phyloP scores from a whole-genome alignment of 2,888 invertebrate genomes.

The Diplolepis rosae region DNA sequence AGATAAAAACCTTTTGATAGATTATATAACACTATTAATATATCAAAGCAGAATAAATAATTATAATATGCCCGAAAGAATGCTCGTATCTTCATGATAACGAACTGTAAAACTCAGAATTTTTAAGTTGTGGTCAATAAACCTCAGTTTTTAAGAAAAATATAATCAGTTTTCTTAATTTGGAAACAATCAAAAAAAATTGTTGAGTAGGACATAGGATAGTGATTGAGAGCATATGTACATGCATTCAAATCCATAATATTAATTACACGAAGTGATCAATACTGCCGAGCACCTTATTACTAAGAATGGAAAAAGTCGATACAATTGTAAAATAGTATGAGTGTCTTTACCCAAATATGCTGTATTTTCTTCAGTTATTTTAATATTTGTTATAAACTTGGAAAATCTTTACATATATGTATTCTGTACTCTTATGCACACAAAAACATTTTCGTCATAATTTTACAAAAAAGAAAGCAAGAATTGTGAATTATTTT shows the following conservation, averaged over 20 bases:
- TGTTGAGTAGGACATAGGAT: background rate
- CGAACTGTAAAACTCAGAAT: background rate
- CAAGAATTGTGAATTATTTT: background rate
- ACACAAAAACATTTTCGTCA: background rate
- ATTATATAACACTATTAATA: background rate
- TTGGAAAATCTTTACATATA: background rate
- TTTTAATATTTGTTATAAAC: background rate
- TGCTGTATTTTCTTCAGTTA: slow-evolving; percentile 34
- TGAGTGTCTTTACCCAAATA: slow-evolving; percentile 38
- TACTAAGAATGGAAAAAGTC: background rate
- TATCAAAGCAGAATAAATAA: background rate
- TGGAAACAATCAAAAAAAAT: background rate
- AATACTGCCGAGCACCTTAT: slow-evolving; percentile 15
- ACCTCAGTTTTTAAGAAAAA: background rate
- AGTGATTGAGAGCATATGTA: background rate
- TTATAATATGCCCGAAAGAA: background rate
- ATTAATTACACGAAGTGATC: background rate
- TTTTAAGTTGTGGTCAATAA: background rate
- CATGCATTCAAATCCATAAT: background rate
- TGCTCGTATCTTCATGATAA: background rate
- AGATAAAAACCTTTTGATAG: background rate
- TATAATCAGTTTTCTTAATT: background rate
- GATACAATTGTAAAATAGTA: slow-evolving; percentile 36
- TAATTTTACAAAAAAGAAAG: background rate
- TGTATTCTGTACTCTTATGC: background rate